phyloP scores from a whole-genome alignment of 2,113 vertebrate species.

The Brachirus orientalis region DNA sequence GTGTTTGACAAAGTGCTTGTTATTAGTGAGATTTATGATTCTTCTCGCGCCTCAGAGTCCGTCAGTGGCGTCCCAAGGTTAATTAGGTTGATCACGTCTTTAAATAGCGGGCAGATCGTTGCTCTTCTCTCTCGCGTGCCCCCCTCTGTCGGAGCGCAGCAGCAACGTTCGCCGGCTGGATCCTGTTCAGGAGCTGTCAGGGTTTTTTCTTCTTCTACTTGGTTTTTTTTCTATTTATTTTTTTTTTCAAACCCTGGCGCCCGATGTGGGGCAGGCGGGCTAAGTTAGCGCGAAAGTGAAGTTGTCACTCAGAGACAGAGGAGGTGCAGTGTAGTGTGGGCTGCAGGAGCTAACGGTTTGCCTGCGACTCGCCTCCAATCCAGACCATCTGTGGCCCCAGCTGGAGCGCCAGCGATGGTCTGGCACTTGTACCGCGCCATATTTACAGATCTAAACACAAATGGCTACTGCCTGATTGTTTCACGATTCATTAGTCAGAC shows the following conservation, averaged over 20 bases:
- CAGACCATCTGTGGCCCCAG: constrained; percentile 99
- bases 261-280: constrained; percentile 69
- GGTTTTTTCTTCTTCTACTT: background rate
- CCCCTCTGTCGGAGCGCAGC: constrained; percentile 21
- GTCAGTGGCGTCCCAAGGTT: constrained; percentile 74
- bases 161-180: constrained; percentile 52
- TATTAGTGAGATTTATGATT: constrained; percentile 79
- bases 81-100: constrained; percentile 85
- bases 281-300: constrained; percentile 84
- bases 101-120: too few species aligned
- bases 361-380: constrained; percentile 86
- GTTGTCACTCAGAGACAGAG: constrained; percentile 85
- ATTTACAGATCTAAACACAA: constrained; percentile 99
- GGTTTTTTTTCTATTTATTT: background rate
- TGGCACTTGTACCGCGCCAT: constrained; percentile 99
- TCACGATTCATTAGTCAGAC: constrained; percentile 99
- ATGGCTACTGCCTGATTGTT: constrained; percentile 99
- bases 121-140: constrained; percentile 50
- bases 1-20: constrained; percentile 63
- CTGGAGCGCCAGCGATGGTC: constrained; percentile 99
- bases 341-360: constrained; percentile 85
- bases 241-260: constrained; percentile 59
- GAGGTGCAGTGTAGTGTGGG: constrained; percentile 84
- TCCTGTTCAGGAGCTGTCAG: constrained; percentile 64
- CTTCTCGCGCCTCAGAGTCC: constrained; percentile 21